Evolutionary conservation across 2,113 vertebrate genomes (phyloP).

Genomic region (Dicerorhinus sumatrensis): DNA sequence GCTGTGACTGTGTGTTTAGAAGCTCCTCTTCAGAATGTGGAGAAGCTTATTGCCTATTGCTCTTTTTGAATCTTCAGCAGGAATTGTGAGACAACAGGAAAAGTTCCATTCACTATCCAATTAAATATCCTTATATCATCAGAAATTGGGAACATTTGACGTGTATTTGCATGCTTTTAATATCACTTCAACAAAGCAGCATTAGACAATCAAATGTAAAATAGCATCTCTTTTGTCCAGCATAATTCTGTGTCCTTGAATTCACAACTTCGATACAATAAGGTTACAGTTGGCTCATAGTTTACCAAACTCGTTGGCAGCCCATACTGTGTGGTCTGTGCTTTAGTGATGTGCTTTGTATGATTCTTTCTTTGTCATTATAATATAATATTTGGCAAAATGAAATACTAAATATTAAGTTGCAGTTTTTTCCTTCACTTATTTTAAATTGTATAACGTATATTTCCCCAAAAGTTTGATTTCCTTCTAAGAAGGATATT

Average conservation of each 20-base stretch:
- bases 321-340: neutral
- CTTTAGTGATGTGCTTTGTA: neutral
- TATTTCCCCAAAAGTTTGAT: neutral
- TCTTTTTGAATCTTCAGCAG: neutral
- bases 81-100: neutral
- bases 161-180: neutral
- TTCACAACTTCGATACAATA: neutral
- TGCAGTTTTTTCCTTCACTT: neutral
- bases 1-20: neutral
- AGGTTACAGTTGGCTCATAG: neutral
- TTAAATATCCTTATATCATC: neutral
- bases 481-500: neutral
- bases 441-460: constrained; percentile 11
- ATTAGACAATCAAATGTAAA: neutral
- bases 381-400: neutral
- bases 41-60: neutral
- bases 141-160: neutral
- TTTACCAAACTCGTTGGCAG: neutral
- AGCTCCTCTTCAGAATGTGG: neutral
- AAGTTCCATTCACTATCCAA: neutral
- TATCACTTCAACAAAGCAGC: neutral
- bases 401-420: neutral
- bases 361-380: neutral
- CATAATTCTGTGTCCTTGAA: neutral
- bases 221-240: neutral